These are phyloP conservation scores for Mamestra configurata DNA, from an alignment of 1,140 invertebrate genomes.

Conservation along the genomic window DNA sequence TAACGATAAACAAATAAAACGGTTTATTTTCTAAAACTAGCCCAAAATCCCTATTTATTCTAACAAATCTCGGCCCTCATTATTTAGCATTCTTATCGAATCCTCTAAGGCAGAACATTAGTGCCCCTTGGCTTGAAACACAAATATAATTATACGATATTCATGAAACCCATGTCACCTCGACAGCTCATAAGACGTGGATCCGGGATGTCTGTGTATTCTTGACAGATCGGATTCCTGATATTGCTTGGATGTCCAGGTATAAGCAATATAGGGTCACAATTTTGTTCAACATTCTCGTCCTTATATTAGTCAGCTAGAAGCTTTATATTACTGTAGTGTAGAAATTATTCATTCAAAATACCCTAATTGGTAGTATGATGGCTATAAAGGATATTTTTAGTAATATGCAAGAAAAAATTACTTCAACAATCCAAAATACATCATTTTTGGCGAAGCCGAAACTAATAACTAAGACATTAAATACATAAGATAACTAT, in stretches of 20 bases:
- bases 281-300: neutral
- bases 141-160: conserved; percentile 22
- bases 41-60: no score
- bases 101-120: neutral
- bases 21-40: no score
- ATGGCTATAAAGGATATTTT: no score
- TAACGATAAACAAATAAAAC: no score
- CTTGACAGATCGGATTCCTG: neutral
- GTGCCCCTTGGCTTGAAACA: neutral
- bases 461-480: no score
- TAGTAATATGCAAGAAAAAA: no score
- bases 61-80: neutral
- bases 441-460: no score
- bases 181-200: conserved; percentile 27
- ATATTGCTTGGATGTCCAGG: conserved; percentile 8
- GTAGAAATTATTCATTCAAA: no score
- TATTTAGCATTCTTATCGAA: neutral
- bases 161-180: conserved; percentile 14
- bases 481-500: no score
- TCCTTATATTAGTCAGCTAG: neutral
- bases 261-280: neutral
- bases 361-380: no score
- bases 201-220: conserved; percentile 25
- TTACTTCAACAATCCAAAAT: no score
- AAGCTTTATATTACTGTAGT: no score